A percentile compares a stretch with the other conserved stretches of the same genome.
These are phyloP conservation scores for Alectura lathami DNA, from an alignment of 2,113 vertebrate species.

Conservation along the genomic window DNA sequence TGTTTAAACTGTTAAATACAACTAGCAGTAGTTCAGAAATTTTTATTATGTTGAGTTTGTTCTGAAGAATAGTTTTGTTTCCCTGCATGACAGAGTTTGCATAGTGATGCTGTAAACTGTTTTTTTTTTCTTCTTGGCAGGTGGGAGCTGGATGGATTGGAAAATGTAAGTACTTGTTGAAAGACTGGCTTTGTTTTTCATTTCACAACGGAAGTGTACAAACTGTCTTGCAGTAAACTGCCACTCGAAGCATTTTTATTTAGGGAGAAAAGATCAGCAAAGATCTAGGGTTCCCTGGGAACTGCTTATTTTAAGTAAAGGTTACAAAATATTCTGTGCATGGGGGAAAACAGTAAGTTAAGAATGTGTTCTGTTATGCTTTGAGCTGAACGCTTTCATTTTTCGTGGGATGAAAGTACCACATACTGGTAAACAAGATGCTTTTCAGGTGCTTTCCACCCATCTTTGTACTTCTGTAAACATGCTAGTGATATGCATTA, in stretches of 20 bases:
- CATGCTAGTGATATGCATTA: neutral
- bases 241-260: neutral
- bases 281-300: neutral
- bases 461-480: neutral
- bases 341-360: neutral
- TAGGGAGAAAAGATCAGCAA: neutral
- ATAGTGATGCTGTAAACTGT: neutral
- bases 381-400: neutral
- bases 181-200: neutral
- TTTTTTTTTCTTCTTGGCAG: constrained; percentile 70
- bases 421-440: neutral
- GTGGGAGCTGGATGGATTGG: constrained; percentile 95
- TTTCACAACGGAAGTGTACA: neutral
- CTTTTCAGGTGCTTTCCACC: neutral
- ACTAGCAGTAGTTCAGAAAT: neutral
- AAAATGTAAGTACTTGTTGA: constrained; percentile 87
- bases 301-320: neutral
- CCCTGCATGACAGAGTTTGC: neutral
- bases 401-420: neutral
- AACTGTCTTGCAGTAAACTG: neutral
- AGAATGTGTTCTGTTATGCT: neutral
- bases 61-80: neutral
- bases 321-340: neutral
- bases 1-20: neutral
- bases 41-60: neutral